These are phyloP conservation scores for Apomyelois bistriatella DNA, from an alignment of 2,888 invertebrate species.

Conservation along the genomic window DNA sequence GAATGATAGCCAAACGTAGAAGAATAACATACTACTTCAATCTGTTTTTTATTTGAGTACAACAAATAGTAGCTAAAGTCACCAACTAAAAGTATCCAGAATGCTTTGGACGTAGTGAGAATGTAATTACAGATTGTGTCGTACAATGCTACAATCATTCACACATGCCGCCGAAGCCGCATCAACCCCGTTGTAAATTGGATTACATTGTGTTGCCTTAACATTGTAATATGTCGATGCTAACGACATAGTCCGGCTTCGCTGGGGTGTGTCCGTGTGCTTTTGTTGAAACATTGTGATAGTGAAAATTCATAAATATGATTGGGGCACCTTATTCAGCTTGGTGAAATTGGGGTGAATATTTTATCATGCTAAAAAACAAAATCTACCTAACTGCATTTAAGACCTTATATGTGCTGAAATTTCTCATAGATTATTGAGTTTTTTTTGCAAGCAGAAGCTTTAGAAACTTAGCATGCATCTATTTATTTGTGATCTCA, in stretches of 20 bases:
- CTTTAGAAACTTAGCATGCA: too few species aligned
- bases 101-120: neutral
- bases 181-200: slow-evolving; percentile 7
- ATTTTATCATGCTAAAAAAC: too few species aligned
- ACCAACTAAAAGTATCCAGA: neutral
- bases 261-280: neutral
- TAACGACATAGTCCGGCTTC: slow-evolving; percentile 11
- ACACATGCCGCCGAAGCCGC: slow-evolving; percentile 1
- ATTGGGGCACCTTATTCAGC: neutral
- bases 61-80: too few species aligned
- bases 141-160: slow-evolving; percentile 9
- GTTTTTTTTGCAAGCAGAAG: too few species aligned
- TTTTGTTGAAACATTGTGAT: neutral
- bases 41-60: too few species aligned
- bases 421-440: too few species aligned
- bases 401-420: too few species aligned
- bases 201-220: slow-evolving; percentile 8
- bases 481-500: too few species aligned
- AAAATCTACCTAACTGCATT: too few species aligned
- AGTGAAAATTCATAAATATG: neutral
- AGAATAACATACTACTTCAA: too few species aligned
- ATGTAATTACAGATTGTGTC: slow-evolving; percentile 6
- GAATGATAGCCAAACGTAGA: too few species aligned
- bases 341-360: neutral
- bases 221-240: slow-evolving; percentile 7